A percentile compares a stretch with the other conserved stretches of the same genome.
Evolutionary conservation across 2,888 invertebrate species (phyloP).

Genomic region (Drosophila meridionalis): DNA sequence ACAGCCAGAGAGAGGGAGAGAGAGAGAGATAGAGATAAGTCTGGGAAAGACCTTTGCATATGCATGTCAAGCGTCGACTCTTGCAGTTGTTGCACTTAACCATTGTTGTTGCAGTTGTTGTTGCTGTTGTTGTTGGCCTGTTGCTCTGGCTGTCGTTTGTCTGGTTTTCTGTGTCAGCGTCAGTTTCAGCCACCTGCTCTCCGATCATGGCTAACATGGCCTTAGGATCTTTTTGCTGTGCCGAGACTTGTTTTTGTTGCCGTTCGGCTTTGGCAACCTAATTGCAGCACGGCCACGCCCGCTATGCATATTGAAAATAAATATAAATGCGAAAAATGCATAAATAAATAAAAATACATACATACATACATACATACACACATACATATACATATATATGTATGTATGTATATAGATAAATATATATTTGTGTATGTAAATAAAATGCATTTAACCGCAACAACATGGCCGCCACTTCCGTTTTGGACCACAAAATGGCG

Average conservation of each 20-base stretch:
- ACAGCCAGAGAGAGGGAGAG: not conserved
- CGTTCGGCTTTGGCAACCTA: constrained; percentile 36
- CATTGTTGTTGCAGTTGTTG: constrained; percentile 41
- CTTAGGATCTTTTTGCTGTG: constrained; percentile 69
- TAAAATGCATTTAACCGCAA: constrained; percentile 58
- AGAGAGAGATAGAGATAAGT: constrained; percentile 36
- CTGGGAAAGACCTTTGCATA: constrained; percentile 81
- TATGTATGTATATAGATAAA: not conserved
- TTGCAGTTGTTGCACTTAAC: constrained; percentile 41
- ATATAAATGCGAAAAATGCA: constrained; percentile 58
- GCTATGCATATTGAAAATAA: constrained; percentile 42
- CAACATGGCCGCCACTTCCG: constrained; percentile 69
- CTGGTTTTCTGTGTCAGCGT: constrained; percentile 68
- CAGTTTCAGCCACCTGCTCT: constrained; percentile 76
- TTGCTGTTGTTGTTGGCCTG: constrained; percentile 47
- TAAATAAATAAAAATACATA: constrained; percentile 44
- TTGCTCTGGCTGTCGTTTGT: constrained; percentile 57
- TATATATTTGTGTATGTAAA: constrained; percentile 4
- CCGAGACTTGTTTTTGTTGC: constrained; percentile 59
- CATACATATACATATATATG: not conserved
- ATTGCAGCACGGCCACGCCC: constrained; percentile 59
- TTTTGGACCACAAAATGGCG: constrained; percentile 54
- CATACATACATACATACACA: not conserved
- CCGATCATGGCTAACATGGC: constrained; percentile 67
- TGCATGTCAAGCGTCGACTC: constrained; percentile 73